phyloP scores from a whole-genome alignment of 2,888 invertebrate genomes.

The Colostygia pectinataria region DNA sequence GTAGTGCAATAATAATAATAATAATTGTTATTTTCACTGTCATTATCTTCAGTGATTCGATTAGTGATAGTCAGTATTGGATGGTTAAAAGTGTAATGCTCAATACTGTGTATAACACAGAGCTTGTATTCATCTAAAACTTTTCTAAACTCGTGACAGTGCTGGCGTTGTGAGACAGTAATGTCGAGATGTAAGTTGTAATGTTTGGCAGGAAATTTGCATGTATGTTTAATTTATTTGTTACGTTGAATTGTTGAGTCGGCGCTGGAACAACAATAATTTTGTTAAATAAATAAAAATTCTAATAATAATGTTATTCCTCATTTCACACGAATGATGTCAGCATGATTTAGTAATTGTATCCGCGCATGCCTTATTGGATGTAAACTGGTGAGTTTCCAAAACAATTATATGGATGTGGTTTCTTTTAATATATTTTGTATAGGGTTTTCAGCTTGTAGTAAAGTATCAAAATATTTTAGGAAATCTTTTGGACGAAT shows the following conservation, averaged over 20 bases:
- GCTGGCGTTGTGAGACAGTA: constrained; percentile 68
- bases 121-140: constrained; percentile 42
- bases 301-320: constrained; percentile 73
- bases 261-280: constrained; percentile 72
- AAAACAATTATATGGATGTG: constrained; percentile 78
- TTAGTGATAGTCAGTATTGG: constrained; percentile 44
- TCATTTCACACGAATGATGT: constrained; percentile 78
- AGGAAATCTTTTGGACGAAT: constrained; percentile 86
- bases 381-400: constrained; percentile 77
- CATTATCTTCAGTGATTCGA: constrained; percentile 41
- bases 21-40: constrained; percentile 44
- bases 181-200: constrained; percentile 72
- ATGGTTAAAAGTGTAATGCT: constrained; percentile 36
- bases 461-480: constrained; percentile 64
- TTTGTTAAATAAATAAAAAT: constrained; percentile 81
- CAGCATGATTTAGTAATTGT: constrained; percentile 79
- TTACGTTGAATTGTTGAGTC: constrained; percentile 77
- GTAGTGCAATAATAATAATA: constrained; percentile 47
- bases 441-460: constrained; percentile 49
- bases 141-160: constrained; percentile 46
- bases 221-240: constrained; percentile 77
- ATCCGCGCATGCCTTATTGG: constrained; percentile 78
- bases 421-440: constrained; percentile 64
- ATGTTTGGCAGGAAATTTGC: constrained; percentile 75
- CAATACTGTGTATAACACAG: constrained; percentile 29